Conservation (phyloP, 2,113 vertebrate species). For the Isichthys henryi region DNA sequence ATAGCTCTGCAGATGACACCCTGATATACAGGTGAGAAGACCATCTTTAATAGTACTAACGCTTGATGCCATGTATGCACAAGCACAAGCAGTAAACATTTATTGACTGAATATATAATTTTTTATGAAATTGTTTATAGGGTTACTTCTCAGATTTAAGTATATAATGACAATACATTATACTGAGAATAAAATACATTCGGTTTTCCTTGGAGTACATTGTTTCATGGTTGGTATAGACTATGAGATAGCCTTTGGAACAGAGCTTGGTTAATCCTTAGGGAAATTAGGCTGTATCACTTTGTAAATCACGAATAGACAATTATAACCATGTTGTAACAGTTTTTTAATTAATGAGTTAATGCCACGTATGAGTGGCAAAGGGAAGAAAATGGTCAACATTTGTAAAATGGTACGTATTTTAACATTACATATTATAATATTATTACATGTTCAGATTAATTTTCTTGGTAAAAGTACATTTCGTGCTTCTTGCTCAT, state of each 20-base stretch:
- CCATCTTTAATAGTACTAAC: not conserved
- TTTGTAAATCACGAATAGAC: not conserved
- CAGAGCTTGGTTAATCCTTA: not conserved
- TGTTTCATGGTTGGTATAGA: not conserved
- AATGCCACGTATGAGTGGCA: not conserved
- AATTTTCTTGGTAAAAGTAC: not conserved
- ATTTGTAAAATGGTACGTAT: not conserved
- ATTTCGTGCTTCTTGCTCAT: not conserved
- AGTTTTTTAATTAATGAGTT: too few relatives aligned
- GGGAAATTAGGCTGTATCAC: not conserved
- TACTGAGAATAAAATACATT: not conserved
- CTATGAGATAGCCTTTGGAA: not conserved
- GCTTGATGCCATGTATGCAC: not conserved
- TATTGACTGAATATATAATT: not conserved
- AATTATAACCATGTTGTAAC: not conserved
- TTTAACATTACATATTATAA: not conserved
- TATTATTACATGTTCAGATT: not conserved
- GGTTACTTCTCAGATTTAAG: not conserved
- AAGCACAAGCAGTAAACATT: not conserved
- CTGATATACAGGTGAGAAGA: constrained; percentile 9
- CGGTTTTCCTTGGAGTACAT: not conserved
- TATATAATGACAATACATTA: not conserved
- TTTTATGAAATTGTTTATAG: not conserved
- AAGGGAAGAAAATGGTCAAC: not conserved
- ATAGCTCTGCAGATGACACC: not conserved